Conservation (phyloP, 1,140 invertebrate species). For the Chionoecetes opilio region DNA sequence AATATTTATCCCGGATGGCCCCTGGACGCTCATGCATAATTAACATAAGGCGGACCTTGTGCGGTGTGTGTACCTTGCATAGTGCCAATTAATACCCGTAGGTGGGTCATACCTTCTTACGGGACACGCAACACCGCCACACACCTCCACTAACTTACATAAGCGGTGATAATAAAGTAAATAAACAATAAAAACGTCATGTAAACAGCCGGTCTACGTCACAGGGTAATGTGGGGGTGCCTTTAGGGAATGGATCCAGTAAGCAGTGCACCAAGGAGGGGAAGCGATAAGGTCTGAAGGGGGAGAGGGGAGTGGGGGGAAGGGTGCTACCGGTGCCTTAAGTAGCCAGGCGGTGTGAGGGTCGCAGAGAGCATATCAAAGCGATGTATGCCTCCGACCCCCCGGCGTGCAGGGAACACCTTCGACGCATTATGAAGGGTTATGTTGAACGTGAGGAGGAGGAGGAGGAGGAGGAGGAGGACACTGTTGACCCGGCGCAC, state of each 20-base stretch:
- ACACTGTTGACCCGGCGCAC: background rate
- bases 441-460: background rate
- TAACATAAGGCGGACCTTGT: background rate
- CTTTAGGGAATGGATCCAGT: background rate
- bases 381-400: background rate
- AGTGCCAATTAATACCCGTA: background rate
- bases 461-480: constrained; percentile 1
- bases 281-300: background rate
- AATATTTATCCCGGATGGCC: background rate
- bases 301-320: background rate
- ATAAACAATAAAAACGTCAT: constrained; percentile 13
- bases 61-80: background rate
- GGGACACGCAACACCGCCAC: background rate
- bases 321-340: background rate
- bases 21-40: background rate
- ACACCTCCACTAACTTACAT: background rate
- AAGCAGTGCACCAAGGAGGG: background rate
- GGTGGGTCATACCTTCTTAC: background rate
- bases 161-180: constrained; percentile 27
- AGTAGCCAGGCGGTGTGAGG: background rate
- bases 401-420: background rate
- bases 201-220: background rate
- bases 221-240: constrained; percentile 5
- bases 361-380: constrained; percentile 17
- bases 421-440: constrained; percentile 16